Conservation (phyloP, 2,888 invertebrate genomes). For the Proisotoma minuta region DNA sequence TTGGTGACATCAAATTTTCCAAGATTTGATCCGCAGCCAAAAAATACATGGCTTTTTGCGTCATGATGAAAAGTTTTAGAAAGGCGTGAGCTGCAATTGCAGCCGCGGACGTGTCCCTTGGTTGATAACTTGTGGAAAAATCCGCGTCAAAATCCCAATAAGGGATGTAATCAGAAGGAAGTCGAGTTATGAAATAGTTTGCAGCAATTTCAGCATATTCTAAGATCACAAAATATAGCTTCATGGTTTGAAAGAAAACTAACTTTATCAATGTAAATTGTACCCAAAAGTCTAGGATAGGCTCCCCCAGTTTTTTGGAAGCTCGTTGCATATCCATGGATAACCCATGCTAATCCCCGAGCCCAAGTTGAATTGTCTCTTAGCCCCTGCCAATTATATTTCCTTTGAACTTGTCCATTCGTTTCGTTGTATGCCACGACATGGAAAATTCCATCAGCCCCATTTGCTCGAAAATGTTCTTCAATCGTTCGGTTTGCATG, state of each 20-base stretch:
- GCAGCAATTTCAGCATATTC: constrained; percentile 29
- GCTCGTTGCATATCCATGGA: constrained; percentile 35
- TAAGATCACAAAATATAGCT: too few relatives aligned
- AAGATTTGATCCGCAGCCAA: constrained; percentile 23
- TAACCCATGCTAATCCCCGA: constrained; percentile 41
- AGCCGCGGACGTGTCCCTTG: constrained; percentile 31
- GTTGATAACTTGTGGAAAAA: constrained; percentile 18
- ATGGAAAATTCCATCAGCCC: constrained; percentile 34
- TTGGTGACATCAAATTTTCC: constrained; percentile 14
- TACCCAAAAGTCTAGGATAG: not conserved
- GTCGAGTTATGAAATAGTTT: constrained; percentile 26
- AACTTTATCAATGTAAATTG: too few relatives aligned
- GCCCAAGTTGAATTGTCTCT: constrained; percentile 40
- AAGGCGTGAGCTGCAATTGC: constrained; percentile 24
- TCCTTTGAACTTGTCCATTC: constrained; percentile 28
- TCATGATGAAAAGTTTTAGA: constrained; percentile 16
- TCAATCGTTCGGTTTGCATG: constrained; percentile 39
- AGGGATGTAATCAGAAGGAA: constrained; percentile 37
- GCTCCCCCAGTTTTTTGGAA: constrained; percentile 23
- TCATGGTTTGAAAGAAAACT: too few relatives aligned
- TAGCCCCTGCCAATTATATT: constrained; percentile 42
- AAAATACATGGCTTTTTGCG: constrained; percentile 20
- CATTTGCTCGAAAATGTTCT: constrained; percentile 40
- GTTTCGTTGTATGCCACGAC: constrained; percentile 39
- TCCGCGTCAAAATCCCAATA: constrained; percentile 44